Evolutionary conservation across 2,888 invertebrate species (phyloP).

Genomic region (Ophraella communa): DNA sequence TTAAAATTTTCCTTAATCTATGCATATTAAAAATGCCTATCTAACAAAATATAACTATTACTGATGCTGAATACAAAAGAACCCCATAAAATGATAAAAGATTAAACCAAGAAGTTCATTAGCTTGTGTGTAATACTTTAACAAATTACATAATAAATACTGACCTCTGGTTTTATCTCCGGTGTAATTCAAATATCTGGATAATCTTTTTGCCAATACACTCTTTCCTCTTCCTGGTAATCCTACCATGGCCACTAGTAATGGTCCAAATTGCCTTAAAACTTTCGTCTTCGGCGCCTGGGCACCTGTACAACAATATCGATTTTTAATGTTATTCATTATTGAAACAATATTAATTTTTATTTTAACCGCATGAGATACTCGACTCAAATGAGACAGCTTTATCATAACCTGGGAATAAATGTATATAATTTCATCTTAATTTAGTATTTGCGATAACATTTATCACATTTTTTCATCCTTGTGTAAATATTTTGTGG

Average conservation of each 20-base stretch:
- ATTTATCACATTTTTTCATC: not conserved
- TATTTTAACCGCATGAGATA: not conserved
- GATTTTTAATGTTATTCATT: slow-evolving; percentile 35
- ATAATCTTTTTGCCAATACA: slow-evolving; percentile 84
- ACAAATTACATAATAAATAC: slow-evolving; percentile 16
- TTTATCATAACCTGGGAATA: not conserved
- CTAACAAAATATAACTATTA: no score
- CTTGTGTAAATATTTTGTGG: slow-evolving; percentile 4
- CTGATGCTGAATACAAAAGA: no score
- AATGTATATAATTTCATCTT: not conserved
- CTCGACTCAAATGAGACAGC: not conserved
- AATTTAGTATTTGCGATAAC: slow-evolving; percentile 9
- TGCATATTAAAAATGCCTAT: no score
- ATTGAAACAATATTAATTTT: slow-evolving; percentile 21
- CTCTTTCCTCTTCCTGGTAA: slow-evolving; percentile 93
- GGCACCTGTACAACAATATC: slow-evolving; percentile 47
- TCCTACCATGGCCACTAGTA: slow-evolving; percentile 88
- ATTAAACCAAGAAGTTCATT: no score
- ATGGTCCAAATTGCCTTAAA: slow-evolving; percentile 68
- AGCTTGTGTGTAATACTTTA: not conserved
- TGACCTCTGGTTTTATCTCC: slow-evolving; percentile 84
- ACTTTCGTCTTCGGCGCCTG: slow-evolving; percentile 48
- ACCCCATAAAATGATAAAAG: no score
- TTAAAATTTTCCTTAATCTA: no score
- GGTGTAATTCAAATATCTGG: slow-evolving; percentile 90